Evolutionary conservation across 1,140 invertebrate genomes (phyloP), one percentile per base, ranked within the genome.

Genomic region (Rhyzopertha dominica): DNA sequence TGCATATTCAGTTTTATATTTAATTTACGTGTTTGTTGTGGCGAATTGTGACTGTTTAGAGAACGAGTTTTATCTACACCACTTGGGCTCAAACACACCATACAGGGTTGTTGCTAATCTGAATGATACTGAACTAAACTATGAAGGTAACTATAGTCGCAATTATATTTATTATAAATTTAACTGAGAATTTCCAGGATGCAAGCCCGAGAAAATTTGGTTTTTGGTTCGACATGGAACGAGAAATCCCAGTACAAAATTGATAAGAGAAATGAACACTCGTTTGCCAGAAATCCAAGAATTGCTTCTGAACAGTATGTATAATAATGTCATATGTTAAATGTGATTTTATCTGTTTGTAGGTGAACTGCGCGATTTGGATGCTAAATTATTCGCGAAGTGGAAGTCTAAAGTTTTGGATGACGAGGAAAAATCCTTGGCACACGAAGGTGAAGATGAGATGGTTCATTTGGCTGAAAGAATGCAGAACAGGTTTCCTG

Each of bases 201-300:
- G 82, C 64, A 54, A 54, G 16, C 65, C 76, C 12, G 67, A 67
- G 36, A 78, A 81, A 54, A 73, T 83, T 26, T 84, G 81, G 81
- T 70, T 80, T 32, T 51, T 84, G 3, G 58, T 82, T 14, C 70
- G 83, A 18, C 83, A 86, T 67, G 83, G 82, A 7, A 81, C 81
- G 14, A 70, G 83, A 41, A 78, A 76, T 64, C 81, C 82, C 5
- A 73, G 73, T 29, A 59, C 64, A 36, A 70, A 75, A 42, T 59
- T 76, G 2, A 74, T 81, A 31, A 48, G 62, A 7, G 53, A 54
- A 17, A 75, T 82, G 53, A 70, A 69, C 31, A 49, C 67, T 5
- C 52, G 68, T 24, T 53, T 84, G 3, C 63, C 68, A 4, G 23
- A 65, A 19, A 52, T 84, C 12, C 62, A 69, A 39, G 43, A 73